These are phyloP conservation scores for Notechis scutatus DNA, from an alignment of 2,113 vertebrate genomes.

Conservation along the genomic window DNA sequence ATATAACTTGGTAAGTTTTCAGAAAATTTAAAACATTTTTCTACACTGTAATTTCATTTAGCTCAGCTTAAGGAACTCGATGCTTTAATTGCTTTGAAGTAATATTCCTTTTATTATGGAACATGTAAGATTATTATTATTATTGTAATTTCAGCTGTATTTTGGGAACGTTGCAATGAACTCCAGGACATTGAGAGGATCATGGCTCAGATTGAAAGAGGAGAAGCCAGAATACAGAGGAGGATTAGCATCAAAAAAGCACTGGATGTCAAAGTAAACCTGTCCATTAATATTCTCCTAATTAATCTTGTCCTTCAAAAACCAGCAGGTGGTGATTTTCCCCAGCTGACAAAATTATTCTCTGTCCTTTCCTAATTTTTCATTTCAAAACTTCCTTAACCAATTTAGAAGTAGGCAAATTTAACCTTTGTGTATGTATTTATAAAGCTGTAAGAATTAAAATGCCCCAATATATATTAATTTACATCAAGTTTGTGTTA, in stretches of 20 bases:
- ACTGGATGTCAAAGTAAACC: constrained; percentile 82
- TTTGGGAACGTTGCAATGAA: constrained; percentile 90
- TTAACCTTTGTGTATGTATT: neutral
- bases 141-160: constrained; percentile 75
- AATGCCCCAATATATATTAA: neutral
- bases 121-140: neutral
- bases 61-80: neutral
- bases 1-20: neutral
- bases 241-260: constrained; percentile 91
- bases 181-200: constrained; percentile 89
- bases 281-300: constrained; percentile 6
- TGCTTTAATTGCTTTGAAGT: neutral
- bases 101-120: neutral
- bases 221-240: constrained; percentile 86
- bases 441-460: neutral
- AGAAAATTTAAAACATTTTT: neutral
- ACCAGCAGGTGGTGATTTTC: neutral
- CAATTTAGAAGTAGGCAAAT: neutral
- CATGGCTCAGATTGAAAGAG: constrained; percentile 88
- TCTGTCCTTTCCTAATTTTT: neutral
- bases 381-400: neutral
- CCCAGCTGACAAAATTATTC: neutral
- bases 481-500: neutral
- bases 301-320: constrained; percentile 8
- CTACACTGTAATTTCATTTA: neutral